A percentile compares a stretch with the other conserved stretches of the same genome.
phyloP scores from a whole-genome alignment of 2,113 vertebrate species.

The Athene cunicularia region DNA sequence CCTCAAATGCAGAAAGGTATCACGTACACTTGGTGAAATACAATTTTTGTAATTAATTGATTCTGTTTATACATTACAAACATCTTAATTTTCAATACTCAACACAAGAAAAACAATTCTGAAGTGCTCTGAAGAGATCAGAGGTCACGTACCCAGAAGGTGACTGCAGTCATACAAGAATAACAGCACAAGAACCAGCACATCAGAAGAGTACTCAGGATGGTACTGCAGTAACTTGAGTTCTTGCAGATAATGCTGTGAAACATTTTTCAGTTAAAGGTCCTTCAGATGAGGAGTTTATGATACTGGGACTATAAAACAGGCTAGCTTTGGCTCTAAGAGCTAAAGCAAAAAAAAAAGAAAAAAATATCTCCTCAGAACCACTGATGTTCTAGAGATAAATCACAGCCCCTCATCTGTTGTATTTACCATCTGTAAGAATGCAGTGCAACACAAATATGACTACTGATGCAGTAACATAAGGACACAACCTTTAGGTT shows the following conservation, averaged over 20 bases:
- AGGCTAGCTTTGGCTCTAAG: background rate
- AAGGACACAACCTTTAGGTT: background rate
- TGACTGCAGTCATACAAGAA: background rate
- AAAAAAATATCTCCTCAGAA: background rate
- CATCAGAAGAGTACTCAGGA: background rate
- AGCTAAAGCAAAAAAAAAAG: background rate
- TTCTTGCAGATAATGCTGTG: background rate
- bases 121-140: background rate
- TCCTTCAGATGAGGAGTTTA: background rate
- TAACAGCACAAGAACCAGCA: background rate
- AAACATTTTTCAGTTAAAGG: background rate
- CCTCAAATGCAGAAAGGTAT: background rate
- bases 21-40: background rate
- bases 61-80: background rate
- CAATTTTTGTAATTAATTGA: background rate
- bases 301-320: background rate
- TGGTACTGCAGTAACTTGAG: background rate
- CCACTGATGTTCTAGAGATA: background rate
- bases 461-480: background rate
- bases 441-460: background rate
- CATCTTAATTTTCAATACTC: background rate
- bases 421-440: background rate
- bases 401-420: background rate
- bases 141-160: background rate
- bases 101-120: background rate